phyloP scores from a whole-genome alignment of 2,888 invertebrate genomes.

The Chromoteleia sp. region DNA sequence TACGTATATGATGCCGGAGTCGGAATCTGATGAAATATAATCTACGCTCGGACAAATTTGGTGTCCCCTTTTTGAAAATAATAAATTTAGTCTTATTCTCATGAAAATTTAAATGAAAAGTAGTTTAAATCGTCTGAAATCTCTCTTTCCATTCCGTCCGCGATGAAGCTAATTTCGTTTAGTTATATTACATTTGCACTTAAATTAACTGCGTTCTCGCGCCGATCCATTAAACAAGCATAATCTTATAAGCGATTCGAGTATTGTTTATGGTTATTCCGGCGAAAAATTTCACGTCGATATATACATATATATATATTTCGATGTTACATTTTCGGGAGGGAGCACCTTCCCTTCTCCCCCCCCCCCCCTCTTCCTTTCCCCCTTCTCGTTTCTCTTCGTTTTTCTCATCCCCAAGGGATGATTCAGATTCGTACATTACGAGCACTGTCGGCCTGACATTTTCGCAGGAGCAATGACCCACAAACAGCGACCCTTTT shows the following conservation, averaged over 20 bases:
- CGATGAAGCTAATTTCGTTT: slow-evolving; percentile 13
- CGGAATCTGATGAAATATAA: too few relatives aligned
- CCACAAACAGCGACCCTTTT: slow-evolving; percentile 69
- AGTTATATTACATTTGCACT: slow-evolving; percentile 14
- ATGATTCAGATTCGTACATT: slow-evolving; percentile 70
- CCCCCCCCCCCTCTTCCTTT: too few relatives aligned
- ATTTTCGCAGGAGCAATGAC: slow-evolving; percentile 71
- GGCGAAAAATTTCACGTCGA: slow-evolving; percentile 26
- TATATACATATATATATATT: slow-evolving; percentile 14
- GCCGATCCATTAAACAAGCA: slow-evolving; percentile 5
- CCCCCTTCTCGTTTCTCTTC: too few relatives aligned
- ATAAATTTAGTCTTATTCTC: too few relatives aligned
- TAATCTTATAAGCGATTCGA: slow-evolving; percentile 20
- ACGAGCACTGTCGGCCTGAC: slow-evolving; percentile 51
- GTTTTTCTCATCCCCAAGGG: slow-evolving; percentile 53
- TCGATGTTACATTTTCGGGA: slow-evolving; percentile 36
- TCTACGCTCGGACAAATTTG: too few relatives aligned
- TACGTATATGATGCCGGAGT: too few relatives aligned
- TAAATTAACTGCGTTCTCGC: slow-evolving; percentile 27
- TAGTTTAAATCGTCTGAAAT: not conserved
- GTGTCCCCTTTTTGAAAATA: too few relatives aligned
- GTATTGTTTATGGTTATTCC: slow-evolving; percentile 27
- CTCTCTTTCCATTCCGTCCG: not conserved
- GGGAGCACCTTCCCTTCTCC: slow-evolving; percentile 20
- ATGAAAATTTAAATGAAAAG: slow-evolving; percentile 2